A percentile compares a stretch with the other conserved stretches of the same genome.
Conservation (phyloP, 2,888 invertebrate species). For the Amphiduros pacificus region DNA sequence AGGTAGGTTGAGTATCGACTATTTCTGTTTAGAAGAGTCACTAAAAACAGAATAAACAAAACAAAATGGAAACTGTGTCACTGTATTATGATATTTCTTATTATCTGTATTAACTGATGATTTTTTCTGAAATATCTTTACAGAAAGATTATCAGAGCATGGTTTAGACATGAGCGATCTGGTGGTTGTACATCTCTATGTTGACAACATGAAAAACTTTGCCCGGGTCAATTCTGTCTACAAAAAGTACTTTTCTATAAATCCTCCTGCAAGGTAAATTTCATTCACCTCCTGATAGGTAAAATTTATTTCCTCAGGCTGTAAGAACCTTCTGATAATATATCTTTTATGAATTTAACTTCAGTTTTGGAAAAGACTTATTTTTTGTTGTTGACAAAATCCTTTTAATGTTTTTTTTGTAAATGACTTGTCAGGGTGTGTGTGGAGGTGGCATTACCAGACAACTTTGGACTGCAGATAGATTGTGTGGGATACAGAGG, state of each 20-base stretch:
- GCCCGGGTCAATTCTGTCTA: slow-evolving; percentile 77
- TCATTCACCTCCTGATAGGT: neutral
- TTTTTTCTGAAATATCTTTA: neutral
- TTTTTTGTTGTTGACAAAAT: neutral
- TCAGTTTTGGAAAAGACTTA: too few species aligned
- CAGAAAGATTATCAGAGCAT: neutral
- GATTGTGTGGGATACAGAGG: slow-evolving; percentile 35
- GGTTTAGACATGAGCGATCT: slow-evolving; percentile 69
- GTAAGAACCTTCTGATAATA: too few species aligned
- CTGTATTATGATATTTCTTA: too few species aligned
- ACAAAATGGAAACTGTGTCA: too few species aligned
- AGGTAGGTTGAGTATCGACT: too few species aligned
- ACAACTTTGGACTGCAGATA: slow-evolving; percentile 40
- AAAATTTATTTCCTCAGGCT: too few species aligned
- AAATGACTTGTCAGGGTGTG: slow-evolving; percentile 36
- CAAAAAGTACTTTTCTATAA: slow-evolving; percentile 73
- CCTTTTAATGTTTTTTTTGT: neutral
- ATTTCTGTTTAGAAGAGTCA: too few species aligned
- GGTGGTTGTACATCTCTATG: slow-evolving; percentile 81
- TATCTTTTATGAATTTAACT: too few species aligned
- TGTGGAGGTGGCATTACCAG: slow-evolving; percentile 45
- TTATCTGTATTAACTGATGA: too few species aligned
- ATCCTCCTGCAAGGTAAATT: slow-evolving; percentile 66
- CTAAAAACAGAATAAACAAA: too few species aligned
- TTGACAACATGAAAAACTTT: slow-evolving; percentile 81